A percentile compares a stretch with the other conserved stretches of the same genome.
Conservation (phyloP, 2,888 invertebrate genomes). For the Ischnus inquisitorius region DNA sequence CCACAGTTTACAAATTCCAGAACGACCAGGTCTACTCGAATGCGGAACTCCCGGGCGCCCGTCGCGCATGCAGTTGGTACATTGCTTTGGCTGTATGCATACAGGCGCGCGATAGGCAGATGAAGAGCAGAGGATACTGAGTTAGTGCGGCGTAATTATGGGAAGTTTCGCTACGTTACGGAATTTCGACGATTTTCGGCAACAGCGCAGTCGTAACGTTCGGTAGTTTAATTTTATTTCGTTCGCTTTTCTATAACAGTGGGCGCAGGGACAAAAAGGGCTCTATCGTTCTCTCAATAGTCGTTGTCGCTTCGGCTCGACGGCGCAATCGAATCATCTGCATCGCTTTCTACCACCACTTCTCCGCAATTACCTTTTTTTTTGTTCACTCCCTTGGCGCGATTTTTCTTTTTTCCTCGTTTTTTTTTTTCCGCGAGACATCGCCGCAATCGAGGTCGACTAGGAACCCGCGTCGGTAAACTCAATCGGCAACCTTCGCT, state of each 20-base stretch:
- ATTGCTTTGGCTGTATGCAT: not conserved
- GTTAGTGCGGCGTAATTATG: conserved; percentile 23
- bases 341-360: conserved; percentile 27
- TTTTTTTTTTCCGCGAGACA: conserved; percentile 52
- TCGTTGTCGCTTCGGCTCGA: conserved; percentile 31
- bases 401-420: conserved; percentile 25
- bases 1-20: conserved; percentile 28
- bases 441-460: conserved; percentile 59
- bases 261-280: not conserved
- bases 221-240: not conserved
- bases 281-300: conserved; percentile 2
- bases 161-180: conserved; percentile 8
- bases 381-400: not conserved
- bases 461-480: conserved; percentile 57
- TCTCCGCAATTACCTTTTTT: conserved; percentile 49
- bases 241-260: conserved; percentile 4
- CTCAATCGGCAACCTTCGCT: conserved; percentile 61
- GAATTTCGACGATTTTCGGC: conserved; percentile 4
- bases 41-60: not conserved
- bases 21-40: conserved; percentile 16
- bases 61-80: conserved; percentile 22
- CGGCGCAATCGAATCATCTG: conserved; percentile 56
- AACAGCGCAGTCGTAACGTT: not conserved
- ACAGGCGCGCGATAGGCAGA: not conserved
- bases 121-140: not conserved